Conservation (phyloP, 2,888 invertebrate species). For the Sminthurinus aureus region DNA sequence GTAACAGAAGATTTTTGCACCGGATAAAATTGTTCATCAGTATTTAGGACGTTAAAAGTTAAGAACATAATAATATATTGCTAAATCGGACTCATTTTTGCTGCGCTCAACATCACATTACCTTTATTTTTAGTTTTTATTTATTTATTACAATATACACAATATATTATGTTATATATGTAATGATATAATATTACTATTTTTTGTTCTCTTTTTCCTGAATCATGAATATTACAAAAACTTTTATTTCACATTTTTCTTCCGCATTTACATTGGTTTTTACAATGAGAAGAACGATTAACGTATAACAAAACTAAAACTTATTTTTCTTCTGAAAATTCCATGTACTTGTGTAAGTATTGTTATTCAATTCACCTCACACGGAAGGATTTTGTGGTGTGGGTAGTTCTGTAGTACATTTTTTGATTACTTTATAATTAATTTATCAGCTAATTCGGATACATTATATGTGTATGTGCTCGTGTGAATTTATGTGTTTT, state of each 20-base stretch:
- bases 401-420: too few relatives aligned
- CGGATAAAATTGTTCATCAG: too few relatives aligned
- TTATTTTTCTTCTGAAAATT: neutral
- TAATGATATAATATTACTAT: neutral
- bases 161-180: too few relatives aligned
- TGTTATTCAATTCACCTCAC: neutral
- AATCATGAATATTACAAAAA: too few relatives aligned
- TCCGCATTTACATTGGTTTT: too few relatives aligned
- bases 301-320: neutral
- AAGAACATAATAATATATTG: slow-evolving; percentile 25
- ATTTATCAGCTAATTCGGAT: neutral
- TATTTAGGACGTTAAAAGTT: neutral
- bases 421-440: neutral
- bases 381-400: neutral
- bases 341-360: too few relatives aligned
- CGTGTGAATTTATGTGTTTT: neutral
- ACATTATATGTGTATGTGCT: neutral
- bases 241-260: too few relatives aligned
- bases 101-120: slow-evolving; percentile 40
- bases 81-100: slow-evolving; percentile 41
- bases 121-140: too few relatives aligned
- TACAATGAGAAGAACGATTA: too few relatives aligned
- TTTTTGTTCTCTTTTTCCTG: neutral
- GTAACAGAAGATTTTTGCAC: too few relatives aligned
- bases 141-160: too few relatives aligned